Base-by-base conservation (phyloP, 2,113 vertebrate genomes). In the Triplophysa dalaica region DNA sequence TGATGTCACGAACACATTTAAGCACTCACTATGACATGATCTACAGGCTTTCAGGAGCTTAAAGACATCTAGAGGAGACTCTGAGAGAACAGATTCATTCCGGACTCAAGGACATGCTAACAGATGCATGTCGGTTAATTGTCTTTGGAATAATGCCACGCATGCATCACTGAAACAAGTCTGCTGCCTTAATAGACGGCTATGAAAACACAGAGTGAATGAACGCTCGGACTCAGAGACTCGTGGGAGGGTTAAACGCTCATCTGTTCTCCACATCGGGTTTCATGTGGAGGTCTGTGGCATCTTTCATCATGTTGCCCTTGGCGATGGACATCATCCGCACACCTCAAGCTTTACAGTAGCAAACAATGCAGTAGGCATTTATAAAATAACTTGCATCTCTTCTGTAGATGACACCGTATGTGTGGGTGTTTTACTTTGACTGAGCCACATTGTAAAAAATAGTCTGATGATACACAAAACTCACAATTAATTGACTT, bases 101-200 rank as follows among this genome's bases (percentile, higher is more conserved):
- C 13, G 41, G 4, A 33, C 8, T 13, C 22, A 61, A 62, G 76
- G 43, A 78, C 56, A 52, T 17, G 11, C 16, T 4, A 67, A 13
- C 67, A 50, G n/a, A 10, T 45, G 16, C 33, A 65, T 76, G 24
- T n/a, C 9, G 61, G 70, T 76, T 50, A 78, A 68, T 68, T 14
- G 21, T 65, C 65, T 70, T 41, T 22, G 45, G 33, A 33, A 68
- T 67, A 80, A 65, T 48, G 16, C 58, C 14, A 17, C 58, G 41
- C 74, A 70, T 70, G 41, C 41, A 64, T 70, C 67, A 76, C 41
- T 29, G 38, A 63, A 50, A 50, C 21, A 58, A 61, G 24, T 26
- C n/a, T 2, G 19, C 13, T 54, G 56, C 33, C 16, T 22, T 45
- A 21, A 6, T 3, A 13, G 14, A 11, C 52, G 43, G 64, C 22